These are phyloP conservation scores for Sitodiplosis mosellana DNA, from an alignment of 1,140 invertebrate species.

Conservation along the genomic window DNA sequence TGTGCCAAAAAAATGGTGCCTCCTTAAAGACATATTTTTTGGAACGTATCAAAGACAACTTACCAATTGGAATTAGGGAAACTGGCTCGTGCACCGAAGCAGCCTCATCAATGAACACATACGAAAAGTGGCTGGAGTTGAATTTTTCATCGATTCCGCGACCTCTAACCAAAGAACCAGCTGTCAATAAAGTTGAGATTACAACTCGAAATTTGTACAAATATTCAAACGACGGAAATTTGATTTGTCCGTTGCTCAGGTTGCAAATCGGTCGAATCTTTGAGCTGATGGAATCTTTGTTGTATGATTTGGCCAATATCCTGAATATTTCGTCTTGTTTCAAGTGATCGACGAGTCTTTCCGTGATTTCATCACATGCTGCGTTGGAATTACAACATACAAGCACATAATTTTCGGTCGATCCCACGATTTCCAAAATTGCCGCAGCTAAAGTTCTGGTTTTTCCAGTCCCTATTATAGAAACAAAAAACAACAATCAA, in stretches of 20 bases:
- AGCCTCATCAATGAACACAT: conserved; percentile 75
- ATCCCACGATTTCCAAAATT: conserved; percentile 30
- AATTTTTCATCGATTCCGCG: conserved; percentile 25
- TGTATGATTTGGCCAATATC: conserved; percentile 27
- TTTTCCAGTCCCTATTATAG: conserved; percentile 67
- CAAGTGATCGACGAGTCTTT: conserved; percentile 26
- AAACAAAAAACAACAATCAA: conserved; percentile 21
- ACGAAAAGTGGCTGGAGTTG: conserved; percentile 45
- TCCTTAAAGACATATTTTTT: conserved; percentile 10
- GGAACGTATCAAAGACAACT: conserved; percentile 17
- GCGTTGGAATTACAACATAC: conserved; percentile 57
- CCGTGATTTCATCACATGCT: conserved; percentile 50
- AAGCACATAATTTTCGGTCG: conserved; percentile 33
- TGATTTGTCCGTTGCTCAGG: conserved; percentile 12
- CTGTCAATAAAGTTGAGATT: conserved; percentile 13
- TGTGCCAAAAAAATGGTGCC: too few relatives aligned
- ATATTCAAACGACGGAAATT: conserved; percentile 14
- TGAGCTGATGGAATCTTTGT: conserved; percentile 1
- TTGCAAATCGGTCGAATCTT: conserved; percentile 17
- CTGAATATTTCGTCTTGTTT: conserved; percentile 18
- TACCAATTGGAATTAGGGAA: conserved; percentile 40
- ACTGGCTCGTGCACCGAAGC: conserved; percentile 68
- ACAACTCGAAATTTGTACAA: conserved; percentile 20
- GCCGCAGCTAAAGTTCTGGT: conserved; percentile 57
- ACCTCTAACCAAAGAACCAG: conserved; percentile 44